Evolutionary conservation across 1,140 invertebrate species (phyloP).

Genomic region (Himalopsyche phryganea): DNA sequence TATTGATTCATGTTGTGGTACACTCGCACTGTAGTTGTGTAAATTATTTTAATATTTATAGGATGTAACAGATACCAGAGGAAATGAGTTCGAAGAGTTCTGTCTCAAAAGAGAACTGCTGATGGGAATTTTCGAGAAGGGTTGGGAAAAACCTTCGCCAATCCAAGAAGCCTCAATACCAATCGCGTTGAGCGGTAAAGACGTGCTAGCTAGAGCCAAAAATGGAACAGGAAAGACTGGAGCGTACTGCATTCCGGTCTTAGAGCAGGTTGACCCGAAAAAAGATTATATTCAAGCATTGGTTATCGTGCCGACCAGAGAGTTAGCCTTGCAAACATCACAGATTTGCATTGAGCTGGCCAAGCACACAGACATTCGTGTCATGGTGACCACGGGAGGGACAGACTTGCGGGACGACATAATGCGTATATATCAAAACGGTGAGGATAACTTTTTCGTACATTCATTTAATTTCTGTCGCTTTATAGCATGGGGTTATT

Average conservation of each 20-base stretch:
- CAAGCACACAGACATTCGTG: constrained; percentile 92
- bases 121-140: constrained; percentile 99
- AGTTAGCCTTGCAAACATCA: constrained; percentile 98
- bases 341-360: constrained; percentile 99
- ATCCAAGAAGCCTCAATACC: constrained; percentile 99
- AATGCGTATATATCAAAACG: constrained; percentile 98
- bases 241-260: constrained; percentile 97
- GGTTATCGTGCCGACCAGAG: constrained; percentile 97
- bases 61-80: constrained; percentile 99
- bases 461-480: too few relatives aligned
- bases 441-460: too few relatives aligned
- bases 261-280: constrained; percentile 90
- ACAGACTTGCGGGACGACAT: constrained; percentile 99
- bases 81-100: constrained; percentile 99
- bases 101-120: constrained; percentile 94
- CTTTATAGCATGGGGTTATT: too few relatives aligned
- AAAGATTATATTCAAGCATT: constrained; percentile 94
- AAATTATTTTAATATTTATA: constrained; percentile 40
- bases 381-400: constrained; percentile 99
- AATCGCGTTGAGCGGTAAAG: constrained; percentile 94
- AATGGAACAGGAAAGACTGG: constrained; percentile 99
- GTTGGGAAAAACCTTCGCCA: constrained; percentile 99
- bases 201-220: constrained; percentile 97
- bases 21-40: too few relatives aligned
- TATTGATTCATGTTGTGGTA: too few relatives aligned